Base-by-base conservation (phyloP, 2,888 invertebrate genomes). In the Ischnura elegans region DNA sequence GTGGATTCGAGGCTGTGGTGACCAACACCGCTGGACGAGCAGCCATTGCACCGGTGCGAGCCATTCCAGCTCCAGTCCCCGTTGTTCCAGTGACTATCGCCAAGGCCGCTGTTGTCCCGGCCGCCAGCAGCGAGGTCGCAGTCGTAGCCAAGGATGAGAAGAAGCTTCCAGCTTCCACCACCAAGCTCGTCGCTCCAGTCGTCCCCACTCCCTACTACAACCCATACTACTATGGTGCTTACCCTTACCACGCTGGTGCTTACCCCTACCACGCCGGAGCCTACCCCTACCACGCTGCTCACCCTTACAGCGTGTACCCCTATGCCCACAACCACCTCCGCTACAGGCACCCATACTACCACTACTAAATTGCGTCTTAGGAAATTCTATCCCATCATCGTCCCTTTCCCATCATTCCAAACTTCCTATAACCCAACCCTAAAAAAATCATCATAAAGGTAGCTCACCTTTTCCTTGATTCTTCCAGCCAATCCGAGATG, bases 1-100 rank as follows among this genome's bases (percentile, higher is more conserved):
- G 87, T 42, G 87, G 87, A 55, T 87, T 87, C 55, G 87, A 87
- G 36, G 87, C 87, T 55, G 55, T 87, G 21, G 87, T 87, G 55
- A 55, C 55, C 87, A 87, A 87, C 87, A 87, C 29, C 19, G 87
- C 55, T 19, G 87, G 55, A 36, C 42, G 47, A 21, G 87, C 87
- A 29, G 55, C 87, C 42, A 87, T 87, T 10, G 87, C 87, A n/a
- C 87, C 87, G n/a, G 87, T 87, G 16, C 87, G 87, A 10, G 21
- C 87, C 6, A 36, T 76, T 3, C 29, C 76, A 1, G 29, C 76
- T 0, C 76, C 36, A 5, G 10, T 36, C 0, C 29, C 16, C 36
- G 19, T 19, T n/a, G 29, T 45, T 19, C 87, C 87, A 3, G 47
- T 87, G 42, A 55, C 87, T 19, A 46, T 87, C 51, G 55, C 46